Evolutionary conservation across 2,797 vertebrate genomes (phyloP).

Genomic region (Falco berigora): DNA sequence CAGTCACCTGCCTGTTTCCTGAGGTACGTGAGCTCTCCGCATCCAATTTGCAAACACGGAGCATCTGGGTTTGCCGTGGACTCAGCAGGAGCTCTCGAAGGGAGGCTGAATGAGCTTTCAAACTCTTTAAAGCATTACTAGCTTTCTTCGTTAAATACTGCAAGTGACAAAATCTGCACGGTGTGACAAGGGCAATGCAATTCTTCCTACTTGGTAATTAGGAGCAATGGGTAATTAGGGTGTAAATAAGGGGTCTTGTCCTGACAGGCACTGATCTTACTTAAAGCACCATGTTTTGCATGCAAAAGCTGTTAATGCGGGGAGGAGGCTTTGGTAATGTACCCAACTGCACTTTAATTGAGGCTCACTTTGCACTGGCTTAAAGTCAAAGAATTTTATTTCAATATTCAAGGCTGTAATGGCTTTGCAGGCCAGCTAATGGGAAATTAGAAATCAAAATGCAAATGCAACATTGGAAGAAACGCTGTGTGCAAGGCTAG

Average conservation of each 20-base stretch:
- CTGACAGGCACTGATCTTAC: conserved; percentile 27
- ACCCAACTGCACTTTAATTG: conserved; percentile 10
- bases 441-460: conserved; percentile 25
- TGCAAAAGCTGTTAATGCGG: conserved; percentile 13
- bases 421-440: not conserved
- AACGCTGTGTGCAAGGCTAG: not conserved
- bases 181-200: not conserved
- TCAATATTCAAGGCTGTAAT: conserved; percentile 9
- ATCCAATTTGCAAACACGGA: not conserved
- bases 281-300: conserved; percentile 47
- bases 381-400: conserved; percentile 25
- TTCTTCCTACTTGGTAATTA: conserved; percentile 16
- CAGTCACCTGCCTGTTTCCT: not conserved
- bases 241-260: conserved; percentile 12
- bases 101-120: not conserved
- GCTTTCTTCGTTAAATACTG: not conserved
- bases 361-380: conserved; percentile 21
- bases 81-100: not conserved
- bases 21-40: not conserved
- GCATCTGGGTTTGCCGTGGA: not conserved
- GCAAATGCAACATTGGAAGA: not conserved
- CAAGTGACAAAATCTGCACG: not conserved
- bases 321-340: conserved; percentile 6
- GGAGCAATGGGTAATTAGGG: conserved; percentile 28
- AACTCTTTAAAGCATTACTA: not conserved